Conservation (phyloP, 1,140 invertebrate genomes). For the Cryptotermes secundus region DNA sequence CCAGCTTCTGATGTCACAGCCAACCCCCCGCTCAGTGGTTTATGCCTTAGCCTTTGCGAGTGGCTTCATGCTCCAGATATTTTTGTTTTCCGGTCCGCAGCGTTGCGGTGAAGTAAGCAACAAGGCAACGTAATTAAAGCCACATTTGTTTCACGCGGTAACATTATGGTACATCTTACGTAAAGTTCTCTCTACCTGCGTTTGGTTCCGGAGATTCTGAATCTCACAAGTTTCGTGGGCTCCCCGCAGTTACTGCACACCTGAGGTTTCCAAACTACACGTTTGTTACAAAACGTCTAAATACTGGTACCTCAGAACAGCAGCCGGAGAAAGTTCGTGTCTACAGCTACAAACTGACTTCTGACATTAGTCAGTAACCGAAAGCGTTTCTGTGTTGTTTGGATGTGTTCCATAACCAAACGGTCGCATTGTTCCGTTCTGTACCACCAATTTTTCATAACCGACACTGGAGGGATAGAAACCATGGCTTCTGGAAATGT, state of each 20-base stretch:
- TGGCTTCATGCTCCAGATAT: neutral
- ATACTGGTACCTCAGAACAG: neutral
- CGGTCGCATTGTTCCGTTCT: too few species aligned
- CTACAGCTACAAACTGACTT: neutral
- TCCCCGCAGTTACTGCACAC: neutral
- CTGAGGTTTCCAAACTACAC: neutral
- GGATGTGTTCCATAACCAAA: too few species aligned
- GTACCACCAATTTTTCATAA: too few species aligned
- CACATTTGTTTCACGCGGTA: neutral
- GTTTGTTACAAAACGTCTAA: neutral
- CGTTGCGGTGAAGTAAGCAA: neutral
- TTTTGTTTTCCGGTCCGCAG: neutral
- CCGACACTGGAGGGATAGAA: too few species aligned
- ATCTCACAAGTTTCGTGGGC: neutral
- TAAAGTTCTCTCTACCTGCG: neutral
- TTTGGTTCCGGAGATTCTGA: neutral
- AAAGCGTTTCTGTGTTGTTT: too few species aligned
- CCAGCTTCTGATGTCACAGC: neutral
- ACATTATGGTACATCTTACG: neutral
- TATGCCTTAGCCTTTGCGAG: neutral
- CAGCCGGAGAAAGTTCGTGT: neutral
- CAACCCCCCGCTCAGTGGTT: neutral
- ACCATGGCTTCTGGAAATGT: too few species aligned
- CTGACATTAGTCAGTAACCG: too few species aligned
- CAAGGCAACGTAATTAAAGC: neutral